phyloP scores from a whole-genome alignment of 53 echinoderm and acorn worm genomes.

The Temnopleurus reevesii region DNA sequence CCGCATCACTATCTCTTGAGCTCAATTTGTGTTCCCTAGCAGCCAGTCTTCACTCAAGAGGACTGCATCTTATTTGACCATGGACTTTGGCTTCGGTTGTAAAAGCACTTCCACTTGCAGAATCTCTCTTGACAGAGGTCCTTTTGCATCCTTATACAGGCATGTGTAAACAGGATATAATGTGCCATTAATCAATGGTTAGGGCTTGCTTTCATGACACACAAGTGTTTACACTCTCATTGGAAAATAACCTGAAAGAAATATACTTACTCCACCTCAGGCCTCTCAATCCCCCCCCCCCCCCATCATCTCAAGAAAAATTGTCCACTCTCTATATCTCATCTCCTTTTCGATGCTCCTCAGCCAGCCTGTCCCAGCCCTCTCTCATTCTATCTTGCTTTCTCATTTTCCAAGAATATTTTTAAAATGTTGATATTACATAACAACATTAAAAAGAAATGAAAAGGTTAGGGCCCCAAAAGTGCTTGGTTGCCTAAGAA shows the following conservation, averaged over 20 bases:
- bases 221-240: not conserved
- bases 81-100: conserved; percentile 20
- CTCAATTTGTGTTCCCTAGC: not conserved
- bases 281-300: not conserved
- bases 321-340: too few relatives aligned
- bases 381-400: not conserved
- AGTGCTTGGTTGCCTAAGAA: too few relatives aligned
- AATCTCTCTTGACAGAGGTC: not conserved
- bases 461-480: too few relatives aligned
- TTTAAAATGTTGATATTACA: too few relatives aligned
- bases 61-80: not conserved
- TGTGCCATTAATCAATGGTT: conserved; percentile 34
- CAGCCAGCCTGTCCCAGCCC: too few relatives aligned
- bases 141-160: conserved; percentile 21
- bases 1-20: not conserved
- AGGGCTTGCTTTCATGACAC: not conserved
- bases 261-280: not conserved
- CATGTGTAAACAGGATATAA: conserved; percentile 39
- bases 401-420: not conserved
- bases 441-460: too few relatives aligned
- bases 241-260: not conserved
- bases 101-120: conserved; percentile 7
- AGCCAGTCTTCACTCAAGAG: conserved; percentile 16
- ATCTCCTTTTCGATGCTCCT: too few relatives aligned
- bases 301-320: too few relatives aligned